Percentiles rank a stretch among this genome's conserved stretches.
These are phyloP conservation scores for Xyrichtys novacula DNA, from an alignment of 2,797 vertebrate species.

Conservation along the genomic window DNA sequence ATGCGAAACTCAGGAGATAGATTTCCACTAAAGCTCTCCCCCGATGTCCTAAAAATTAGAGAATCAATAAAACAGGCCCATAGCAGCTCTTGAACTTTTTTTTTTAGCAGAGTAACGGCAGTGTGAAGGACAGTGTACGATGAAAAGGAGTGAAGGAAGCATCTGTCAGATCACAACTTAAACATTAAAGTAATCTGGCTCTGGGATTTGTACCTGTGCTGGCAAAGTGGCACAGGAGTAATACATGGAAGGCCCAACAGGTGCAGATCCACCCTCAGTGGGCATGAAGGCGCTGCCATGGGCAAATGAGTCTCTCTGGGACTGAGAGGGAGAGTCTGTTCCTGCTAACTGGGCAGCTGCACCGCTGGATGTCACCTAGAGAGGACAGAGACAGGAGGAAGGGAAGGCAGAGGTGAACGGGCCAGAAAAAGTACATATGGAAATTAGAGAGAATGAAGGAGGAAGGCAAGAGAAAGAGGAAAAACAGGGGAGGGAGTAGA, in stretches of 20 bases:
- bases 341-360: conserved; percentile 87
- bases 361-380: conserved; percentile 90
- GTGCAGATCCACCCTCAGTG: conserved; percentile 83
- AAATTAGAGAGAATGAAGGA: neutral
- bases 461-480: neutral
- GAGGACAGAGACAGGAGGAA: conserved; percentile 20
- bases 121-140: neutral
- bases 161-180: neutral
- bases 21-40: neutral
- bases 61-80: conserved; percentile 11
- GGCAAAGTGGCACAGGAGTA: conserved; percentile 97
- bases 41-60: neutral
- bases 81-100: neutral
- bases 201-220: conserved; percentile 81
- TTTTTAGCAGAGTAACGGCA: neutral
- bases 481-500: neutral
- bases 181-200: conserved; percentile 13
- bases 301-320: conserved; percentile 92
- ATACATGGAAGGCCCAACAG: conserved; percentile 84
- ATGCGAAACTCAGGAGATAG: neutral
- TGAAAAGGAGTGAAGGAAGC: neutral
- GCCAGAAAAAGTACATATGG: neutral
- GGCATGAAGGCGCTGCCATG: conserved; percentile 95
- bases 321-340: conserved; percentile 85
- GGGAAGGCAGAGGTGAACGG: neutral